These are phyloP conservation scores for Coendou prehensilis DNA, from an alignment of 2,797 vertebrate genomes.

Conservation along the genomic window DNA sequence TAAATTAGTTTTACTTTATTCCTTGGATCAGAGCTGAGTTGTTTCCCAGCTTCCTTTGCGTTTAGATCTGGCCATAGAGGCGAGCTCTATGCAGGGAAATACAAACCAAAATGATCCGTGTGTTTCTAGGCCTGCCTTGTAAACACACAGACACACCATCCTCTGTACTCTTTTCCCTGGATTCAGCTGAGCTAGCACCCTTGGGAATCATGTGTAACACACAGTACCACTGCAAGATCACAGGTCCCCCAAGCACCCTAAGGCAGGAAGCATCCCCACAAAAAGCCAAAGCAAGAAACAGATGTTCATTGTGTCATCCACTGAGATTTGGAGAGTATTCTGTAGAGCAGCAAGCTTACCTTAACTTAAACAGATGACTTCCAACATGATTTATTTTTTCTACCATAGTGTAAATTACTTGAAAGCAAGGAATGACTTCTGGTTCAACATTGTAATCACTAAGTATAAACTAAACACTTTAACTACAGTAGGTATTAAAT, in stretches of 20 bases:
- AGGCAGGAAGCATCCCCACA: background rate
- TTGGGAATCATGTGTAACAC: background rate
- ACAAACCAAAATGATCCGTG: background rate
- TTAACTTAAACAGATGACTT: slow-evolving; percentile 13
- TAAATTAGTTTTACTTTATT: background rate
- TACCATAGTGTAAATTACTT: slow-evolving; percentile 25
- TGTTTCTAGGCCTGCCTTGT: background rate
- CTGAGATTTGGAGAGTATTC: background rate
- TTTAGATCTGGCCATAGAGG: background rate
- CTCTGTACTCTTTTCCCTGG: background rate
- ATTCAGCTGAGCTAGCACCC: background rate
- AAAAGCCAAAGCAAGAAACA: slow-evolving; percentile 17
- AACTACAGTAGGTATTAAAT: background rate
- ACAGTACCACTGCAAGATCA: background rate
- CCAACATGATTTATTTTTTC: background rate
- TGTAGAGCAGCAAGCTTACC: background rate
- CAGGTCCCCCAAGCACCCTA: background rate
- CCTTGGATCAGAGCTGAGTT: background rate
- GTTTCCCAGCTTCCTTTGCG: background rate
- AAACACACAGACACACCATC: background rate
- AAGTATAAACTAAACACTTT: slow-evolving; percentile 27
- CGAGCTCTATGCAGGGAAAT: background rate
- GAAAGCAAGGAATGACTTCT: slow-evolving; percentile 7
- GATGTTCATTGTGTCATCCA: background rate
- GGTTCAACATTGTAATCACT: slow-evolving; percentile 6